Percentiles rank a stretch among this genome's conserved stretches.
These are phyloP conservation scores for Ameiurus melas DNA, from an alignment of 2,113 vertebrate species.

Conservation along the genomic window DNA sequence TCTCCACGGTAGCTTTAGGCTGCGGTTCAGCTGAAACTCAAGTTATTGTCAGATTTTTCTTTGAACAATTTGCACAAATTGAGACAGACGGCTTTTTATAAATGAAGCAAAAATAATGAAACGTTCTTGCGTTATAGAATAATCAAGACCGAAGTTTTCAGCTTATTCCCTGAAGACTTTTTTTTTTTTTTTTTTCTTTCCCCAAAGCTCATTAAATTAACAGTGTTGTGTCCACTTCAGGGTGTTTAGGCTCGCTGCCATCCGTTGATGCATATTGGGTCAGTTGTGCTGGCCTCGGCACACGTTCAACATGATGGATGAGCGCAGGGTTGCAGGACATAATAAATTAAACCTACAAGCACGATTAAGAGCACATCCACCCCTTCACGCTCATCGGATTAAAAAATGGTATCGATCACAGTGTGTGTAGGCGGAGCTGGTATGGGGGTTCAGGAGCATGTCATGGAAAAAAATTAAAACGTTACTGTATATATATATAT, in stretches of 20 bases:
- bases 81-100: not conserved
- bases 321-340: not conserved
- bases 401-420: not conserved
- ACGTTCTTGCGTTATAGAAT: not conserved
- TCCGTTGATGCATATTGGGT: constrained; percentile 23
- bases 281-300: constrained; percentile 37
- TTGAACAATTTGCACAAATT: not conserved
- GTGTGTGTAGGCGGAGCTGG: not conserved
- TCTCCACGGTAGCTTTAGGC: constrained; percentile 2
- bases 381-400: not conserved
- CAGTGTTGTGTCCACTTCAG: not conserved
- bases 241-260: constrained; percentile 15
- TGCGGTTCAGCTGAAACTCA: not conserved
- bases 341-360: constrained; percentile 20
- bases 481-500: not conserved
- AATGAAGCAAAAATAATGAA: not conserved
- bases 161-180: not conserved
- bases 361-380: constrained; percentile 5
- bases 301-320: constrained; percentile 43
- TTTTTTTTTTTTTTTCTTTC: not conserved
- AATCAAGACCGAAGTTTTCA: not conserved
- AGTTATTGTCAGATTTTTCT: not conserved
- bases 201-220: constrained; percentile 17
- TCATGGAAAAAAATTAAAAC: not conserved
- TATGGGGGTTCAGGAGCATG: not conserved